Evolutionary conservation across 92 coral and sea anemone species (phyloP).

Genomic region (Chrysogorgia sp.): DNA sequence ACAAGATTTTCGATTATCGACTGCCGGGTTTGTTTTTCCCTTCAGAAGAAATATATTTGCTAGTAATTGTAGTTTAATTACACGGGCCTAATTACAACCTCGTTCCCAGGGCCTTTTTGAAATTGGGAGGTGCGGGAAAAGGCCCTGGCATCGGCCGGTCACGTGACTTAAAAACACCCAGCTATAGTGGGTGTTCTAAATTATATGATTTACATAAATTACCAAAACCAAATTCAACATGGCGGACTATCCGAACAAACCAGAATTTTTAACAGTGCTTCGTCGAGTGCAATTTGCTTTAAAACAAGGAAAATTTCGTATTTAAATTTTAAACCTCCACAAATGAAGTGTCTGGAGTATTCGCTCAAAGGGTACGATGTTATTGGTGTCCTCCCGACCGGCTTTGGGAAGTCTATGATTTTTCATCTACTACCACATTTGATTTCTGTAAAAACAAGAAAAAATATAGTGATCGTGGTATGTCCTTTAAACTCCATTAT

Average conservation of each 20-base stretch:
- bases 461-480: slow-evolving; percentile 65
- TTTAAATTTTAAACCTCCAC: slow-evolving; percentile 60
- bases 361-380: slow-evolving; percentile 60
- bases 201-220: not conserved
- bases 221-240: slow-evolving; percentile 34
- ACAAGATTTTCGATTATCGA: no score
- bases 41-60: no score
- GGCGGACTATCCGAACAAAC: slow-evolving; percentile 43
- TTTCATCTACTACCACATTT: slow-evolving; percentile 67
- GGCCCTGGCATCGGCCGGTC: slow-evolving; percentile 59
- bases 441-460: slow-evolving; percentile 55
- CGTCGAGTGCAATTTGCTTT: slow-evolving; percentile 52
- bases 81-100: no score
- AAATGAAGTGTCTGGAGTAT: slow-evolving; percentile 63
- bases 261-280: slow-evolving; percentile 60
- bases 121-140: no score
- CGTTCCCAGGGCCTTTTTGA: no score
- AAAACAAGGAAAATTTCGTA: slow-evolving; percentile 50
- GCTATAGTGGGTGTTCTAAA: slow-evolving; percentile 27
- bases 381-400: slow-evolving; percentile 66
- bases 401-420: slow-evolving; percentile 68
- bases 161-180: slow-evolving; percentile 50
- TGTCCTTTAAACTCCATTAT: slow-evolving; percentile 65
- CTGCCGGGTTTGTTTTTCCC: no score
- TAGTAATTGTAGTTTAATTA: no score